Base-by-base conservation (phyloP, 2,113 vertebrate genomes). In the Helogale parvula region DNA sequence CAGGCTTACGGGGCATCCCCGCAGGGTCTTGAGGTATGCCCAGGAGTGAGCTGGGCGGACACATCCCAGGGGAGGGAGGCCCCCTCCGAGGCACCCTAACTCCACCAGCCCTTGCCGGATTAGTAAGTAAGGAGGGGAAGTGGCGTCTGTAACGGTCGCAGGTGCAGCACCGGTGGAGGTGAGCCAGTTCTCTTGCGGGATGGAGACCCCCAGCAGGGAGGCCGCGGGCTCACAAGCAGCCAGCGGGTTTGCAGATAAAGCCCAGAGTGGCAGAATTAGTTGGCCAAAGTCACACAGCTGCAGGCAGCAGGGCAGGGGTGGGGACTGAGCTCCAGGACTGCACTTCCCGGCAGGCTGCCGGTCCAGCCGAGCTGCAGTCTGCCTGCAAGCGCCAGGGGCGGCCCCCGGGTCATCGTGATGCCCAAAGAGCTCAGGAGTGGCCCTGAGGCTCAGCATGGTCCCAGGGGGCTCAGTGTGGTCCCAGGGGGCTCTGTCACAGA, bases 331-430 rank as follows among this genome's bases (percentile, higher is more conserved):
- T 41, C 50, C 16, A 4, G 4, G 10, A 38, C 45, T 77, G n/a
- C 47, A 21, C 4, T 1, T 1, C 16, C 2, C 35, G 1, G 29
- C 11, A 25, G 11, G 35, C 0, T 45, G 25, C 33, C 15, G 0
- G 13, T 19, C 16, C 63, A 13, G 72, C 65, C 31, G 12, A 23
- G 14, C 2, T 2, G 12, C 15, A 23, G 15, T 52, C 19, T 29
- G 15, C 31, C 79, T 15, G 29, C 7, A 17, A 8, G 21, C 11
- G 11, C 38, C 19, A 4, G 1, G 0, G 10, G 13, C 0, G 10
- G 65, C 81, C 47, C 25, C 68, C 0, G 83, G 47, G n/a, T 33
- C 74, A 50, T 27, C 21, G 2, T 35, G 41, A 54, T n/a, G 11
- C 31, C 13, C 1, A 13, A 15, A 25, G 27, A 41, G 33, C 60